phyloP scores from a whole-genome alignment of 2,888 invertebrate species.

The Tipula confusa region DNA sequence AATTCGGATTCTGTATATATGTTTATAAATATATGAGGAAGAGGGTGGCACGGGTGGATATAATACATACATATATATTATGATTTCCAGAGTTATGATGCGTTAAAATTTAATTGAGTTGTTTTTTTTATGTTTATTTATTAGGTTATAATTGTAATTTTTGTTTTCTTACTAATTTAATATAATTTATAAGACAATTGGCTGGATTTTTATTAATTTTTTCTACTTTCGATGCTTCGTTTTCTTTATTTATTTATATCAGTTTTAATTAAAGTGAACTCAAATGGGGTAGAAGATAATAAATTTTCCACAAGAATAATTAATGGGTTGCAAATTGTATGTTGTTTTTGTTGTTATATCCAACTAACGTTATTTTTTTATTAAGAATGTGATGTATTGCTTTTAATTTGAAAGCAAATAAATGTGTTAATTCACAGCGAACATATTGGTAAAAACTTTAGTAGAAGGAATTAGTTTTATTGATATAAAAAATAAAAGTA shows the following conservation, averaged over 20 bases:
- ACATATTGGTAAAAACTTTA: no score
- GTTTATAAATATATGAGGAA: neutral
- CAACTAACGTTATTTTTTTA: no score
- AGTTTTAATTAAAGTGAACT: neutral
- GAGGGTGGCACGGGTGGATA: neutral
- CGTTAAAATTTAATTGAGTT: slow-evolving; percentile 25
- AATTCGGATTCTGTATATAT: neutral
- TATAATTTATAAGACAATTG: neutral
- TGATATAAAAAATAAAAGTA: no score
- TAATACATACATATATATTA: neutral
- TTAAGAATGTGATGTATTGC: no score
- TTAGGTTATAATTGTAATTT: slow-evolving; percentile 16
- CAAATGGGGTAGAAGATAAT: neutral
- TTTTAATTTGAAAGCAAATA: no score
- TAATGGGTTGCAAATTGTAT: neutral
- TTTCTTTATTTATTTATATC: no score
- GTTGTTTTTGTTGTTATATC: no score
- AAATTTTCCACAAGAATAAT: neutral
- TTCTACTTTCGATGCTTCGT: neutral
- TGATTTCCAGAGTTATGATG: neutral
- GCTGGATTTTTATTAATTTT: neutral
- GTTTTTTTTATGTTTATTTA: slow-evolving; percentile 12
- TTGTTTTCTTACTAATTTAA: neutral
- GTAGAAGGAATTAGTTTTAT: no score
- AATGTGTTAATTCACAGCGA: no score